phyloP scores from a whole-genome alignment of 2,113 vertebrate genomes.

The Naja naja region DNA sequence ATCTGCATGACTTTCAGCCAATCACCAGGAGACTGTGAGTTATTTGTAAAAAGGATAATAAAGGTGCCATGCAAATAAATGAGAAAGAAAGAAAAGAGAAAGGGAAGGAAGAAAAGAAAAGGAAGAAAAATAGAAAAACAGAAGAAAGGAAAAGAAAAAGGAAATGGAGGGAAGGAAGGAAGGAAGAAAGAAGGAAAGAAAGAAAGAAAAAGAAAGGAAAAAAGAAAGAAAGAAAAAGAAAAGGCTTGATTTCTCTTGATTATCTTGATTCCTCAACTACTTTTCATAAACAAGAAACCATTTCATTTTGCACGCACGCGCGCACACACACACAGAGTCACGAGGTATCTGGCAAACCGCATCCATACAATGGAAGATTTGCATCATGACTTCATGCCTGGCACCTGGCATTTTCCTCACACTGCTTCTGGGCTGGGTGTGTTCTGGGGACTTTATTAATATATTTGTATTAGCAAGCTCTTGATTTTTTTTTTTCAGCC shows the following conservation, averaged over 20 bases:
- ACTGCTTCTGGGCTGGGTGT: neutral
- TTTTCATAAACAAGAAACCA: neutral
- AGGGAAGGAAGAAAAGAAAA: too few species aligned
- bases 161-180: too few species aligned
- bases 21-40: too few species aligned
- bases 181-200: too few species aligned
- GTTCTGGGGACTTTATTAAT: neutral
- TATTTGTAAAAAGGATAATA: too few species aligned
- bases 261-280: neutral
- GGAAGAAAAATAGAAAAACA: too few species aligned
- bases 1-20: too few species aligned
- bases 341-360: neutral
- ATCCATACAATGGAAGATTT: neutral
- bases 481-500: neutral
- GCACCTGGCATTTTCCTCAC: neutral
- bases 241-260: neutral
- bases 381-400: neutral
- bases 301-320: neutral
- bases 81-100: neutral
- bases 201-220: too few species aligned
- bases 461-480: neutral
- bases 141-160: too few species aligned
- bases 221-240: too few species aligned
- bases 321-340: neutral
- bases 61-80: too few species aligned